These are phyloP conservation scores for Tipula unca DNA, from an alignment of 2,888 invertebrate species.

Conservation along the genomic window DNA sequence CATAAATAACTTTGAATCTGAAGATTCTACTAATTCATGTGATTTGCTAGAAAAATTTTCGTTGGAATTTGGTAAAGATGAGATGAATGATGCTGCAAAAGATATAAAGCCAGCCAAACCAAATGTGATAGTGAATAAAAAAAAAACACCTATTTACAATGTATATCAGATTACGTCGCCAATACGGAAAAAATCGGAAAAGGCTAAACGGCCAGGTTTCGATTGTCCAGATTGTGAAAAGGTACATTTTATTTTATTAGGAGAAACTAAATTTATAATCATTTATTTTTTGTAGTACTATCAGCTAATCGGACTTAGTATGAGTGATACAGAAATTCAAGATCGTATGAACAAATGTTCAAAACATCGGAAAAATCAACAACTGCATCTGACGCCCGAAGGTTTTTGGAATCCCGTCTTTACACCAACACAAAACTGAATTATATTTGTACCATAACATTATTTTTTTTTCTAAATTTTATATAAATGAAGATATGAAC, in stretches of 20 bases:
- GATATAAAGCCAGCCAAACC: not conserved
- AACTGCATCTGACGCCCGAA: conserved; percentile 32
- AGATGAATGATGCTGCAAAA: not conserved
- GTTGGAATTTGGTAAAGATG: not conserved
- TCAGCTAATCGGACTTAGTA: conserved; percentile 30
- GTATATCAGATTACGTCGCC: not conserved
- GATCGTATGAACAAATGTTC: conserved; percentile 32
- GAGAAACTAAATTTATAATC: not conserved
- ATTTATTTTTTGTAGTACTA: conserved; percentile 30
- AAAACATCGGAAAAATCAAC: conserved; percentile 27
- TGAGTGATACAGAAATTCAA: conserved; percentile 32
- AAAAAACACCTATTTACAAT: not conserved
- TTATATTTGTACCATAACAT: no score
- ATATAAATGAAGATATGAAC: not conserved
- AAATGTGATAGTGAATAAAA: not conserved
- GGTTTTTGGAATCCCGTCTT: conserved; percentile 40
- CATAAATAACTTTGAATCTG: not conserved
- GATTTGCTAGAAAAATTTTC: not conserved
- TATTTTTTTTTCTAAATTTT: not conserved
- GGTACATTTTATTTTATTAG: not conserved
- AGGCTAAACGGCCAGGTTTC: not conserved
- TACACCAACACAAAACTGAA: conserved; percentile 30
- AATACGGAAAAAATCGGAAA: not conserved
- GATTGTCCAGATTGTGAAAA: conserved; percentile 15
- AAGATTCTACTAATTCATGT: not conserved